phyloP scores from a whole-genome alignment of 2,888 invertebrate species.

The Cephus pulcher region DNA sequence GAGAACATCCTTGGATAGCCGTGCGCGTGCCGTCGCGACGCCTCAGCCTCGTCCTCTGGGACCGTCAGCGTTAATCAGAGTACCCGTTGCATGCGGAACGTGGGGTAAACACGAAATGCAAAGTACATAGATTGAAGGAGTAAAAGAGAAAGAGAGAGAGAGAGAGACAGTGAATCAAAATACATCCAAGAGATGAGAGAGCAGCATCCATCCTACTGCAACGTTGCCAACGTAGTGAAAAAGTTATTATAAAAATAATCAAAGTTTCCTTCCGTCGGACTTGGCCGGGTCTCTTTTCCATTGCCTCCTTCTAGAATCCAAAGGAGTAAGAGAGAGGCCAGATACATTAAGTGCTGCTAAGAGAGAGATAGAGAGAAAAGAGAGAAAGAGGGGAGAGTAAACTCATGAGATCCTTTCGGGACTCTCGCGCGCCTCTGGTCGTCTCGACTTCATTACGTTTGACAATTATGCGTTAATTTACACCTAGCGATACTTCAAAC shows the following conservation, averaged over 20 bases:
- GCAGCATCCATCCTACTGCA: neutral
- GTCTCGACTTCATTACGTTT: slow-evolving; percentile 62
- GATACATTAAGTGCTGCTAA: neutral
- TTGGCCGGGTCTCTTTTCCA: neutral
- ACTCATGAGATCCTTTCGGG: slow-evolving; percentile 11
- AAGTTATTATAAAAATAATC: slow-evolving; percentile 66
- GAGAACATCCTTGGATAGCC: neutral
- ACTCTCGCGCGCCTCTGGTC: slow-evolving; percentile 32
- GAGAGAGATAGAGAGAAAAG: slow-evolving; percentile 20
- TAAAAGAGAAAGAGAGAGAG: neutral
- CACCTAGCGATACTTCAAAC: slow-evolving; percentile 66
- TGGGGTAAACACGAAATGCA: neutral
- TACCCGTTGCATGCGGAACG: neutral
- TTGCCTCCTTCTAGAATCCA: neutral
- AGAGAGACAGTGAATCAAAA: neutral
- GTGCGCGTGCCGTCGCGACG: neutral
- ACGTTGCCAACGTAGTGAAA: slow-evolving; percentile 3
- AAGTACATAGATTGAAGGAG: neutral
- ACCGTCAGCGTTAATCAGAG: neutral
- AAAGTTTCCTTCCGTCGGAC: slow-evolving; percentile 52
- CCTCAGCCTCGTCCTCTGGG: neutral
- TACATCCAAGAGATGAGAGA: slow-evolving; percentile 24
- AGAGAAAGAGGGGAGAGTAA: slow-evolving; percentile 26
- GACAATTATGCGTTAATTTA: slow-evolving; percentile 68
- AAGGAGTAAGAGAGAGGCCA: neutral